Base-by-base conservation (phyloP, 2,113 vertebrate genomes). In the Toxotes jaculatrix region DNA sequence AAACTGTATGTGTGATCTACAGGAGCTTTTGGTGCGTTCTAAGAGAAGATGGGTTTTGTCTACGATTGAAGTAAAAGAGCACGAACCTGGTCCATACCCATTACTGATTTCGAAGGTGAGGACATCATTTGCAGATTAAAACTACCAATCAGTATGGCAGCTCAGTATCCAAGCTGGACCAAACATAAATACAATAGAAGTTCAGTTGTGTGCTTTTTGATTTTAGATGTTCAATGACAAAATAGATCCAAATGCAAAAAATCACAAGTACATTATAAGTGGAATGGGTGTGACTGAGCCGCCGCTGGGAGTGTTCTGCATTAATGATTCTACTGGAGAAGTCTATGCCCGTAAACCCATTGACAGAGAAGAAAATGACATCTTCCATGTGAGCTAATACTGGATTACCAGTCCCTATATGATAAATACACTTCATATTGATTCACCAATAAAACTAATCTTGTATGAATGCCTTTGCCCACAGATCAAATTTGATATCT, bases 11-110 rank as follows among this genome's bases (percentile, higher is more conserved):
- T 66, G 11, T 76, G 11, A 47, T 27, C 16, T 9, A 32, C 19
- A 95, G 87, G 89, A 92, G 5, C 57, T 93, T 56, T 89, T 97
- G 7, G 16, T 14, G 7, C 88, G 93, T 23, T 77, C 91, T 53
- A 97, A 97, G 89, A 96, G 96, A 90, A 89, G 95, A 79, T 96
- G 96, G 96, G 61, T 96, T 32, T 80, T 97, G 70, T 95, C 94
- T n/a, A 96, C 95, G 0, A 90, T 97, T 65, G 94, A 96, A 9
- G 0, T 97, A 8, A n/a, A 83, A 21, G 97, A 97, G 71, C 96
- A 96, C 65, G 93, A 93, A 12, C 10, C 60, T 0, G 96, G 95
- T 11, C 90, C 93, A 0, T 97, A 92, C 53, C 97, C 97, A 0
- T 84, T 75, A 77, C 0, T 49, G 0, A 82, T 92, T 40, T 95